A percentile compares a stretch with the other conserved stretches of the same genome.
Conservation (phyloP, 2,888 invertebrate genomes). For the Temnothorax unifasciatus region DNA sequence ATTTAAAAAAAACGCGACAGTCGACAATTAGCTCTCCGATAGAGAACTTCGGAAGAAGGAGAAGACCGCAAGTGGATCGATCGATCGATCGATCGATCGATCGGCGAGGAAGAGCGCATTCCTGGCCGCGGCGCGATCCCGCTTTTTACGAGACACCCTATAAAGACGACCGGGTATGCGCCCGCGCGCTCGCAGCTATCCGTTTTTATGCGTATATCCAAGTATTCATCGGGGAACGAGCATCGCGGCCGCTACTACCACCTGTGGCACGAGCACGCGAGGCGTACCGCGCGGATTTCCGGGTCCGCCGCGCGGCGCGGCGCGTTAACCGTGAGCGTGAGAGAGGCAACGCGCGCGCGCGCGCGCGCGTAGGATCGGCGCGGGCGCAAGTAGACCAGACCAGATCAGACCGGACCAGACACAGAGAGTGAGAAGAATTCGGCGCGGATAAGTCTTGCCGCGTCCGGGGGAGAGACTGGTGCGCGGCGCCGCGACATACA, state of each 20-base stretch:
- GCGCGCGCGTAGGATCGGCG: not conserved
- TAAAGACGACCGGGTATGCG: conserved; percentile 38
- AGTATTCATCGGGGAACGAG: conserved; percentile 8
- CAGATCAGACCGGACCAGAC: conserved; percentile 4
- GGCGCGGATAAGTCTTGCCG: conserved; percentile 36
- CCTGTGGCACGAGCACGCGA: conserved; percentile 47
- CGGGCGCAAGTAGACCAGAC: conserved; percentile 25
- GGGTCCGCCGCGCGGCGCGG: conserved; percentile 25
- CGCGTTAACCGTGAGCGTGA: not conserved
- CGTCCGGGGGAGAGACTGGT: conserved; percentile 20
- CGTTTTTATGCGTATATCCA: conserved; percentile 16
- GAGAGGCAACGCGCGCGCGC: conserved; percentile 6
- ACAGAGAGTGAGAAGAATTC: conserved; percentile 47
- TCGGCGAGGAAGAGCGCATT: conserved; percentile 19
- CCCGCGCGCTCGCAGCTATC: not conserved
- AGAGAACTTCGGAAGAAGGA: not conserved
- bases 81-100: conserved; percentile 9
- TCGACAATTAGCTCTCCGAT: not conserved
- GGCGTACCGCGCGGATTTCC: conserved; percentile 47
- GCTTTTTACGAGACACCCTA: conserved; percentile 43
- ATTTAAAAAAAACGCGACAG: not conserved
- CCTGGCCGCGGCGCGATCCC: conserved; percentile 26
- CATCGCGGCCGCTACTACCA: conserved; percentile 44
- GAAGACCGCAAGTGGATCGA: not conserved
- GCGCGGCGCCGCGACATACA: not conserved